Percentiles rank a stretch among this genome's conserved stretches.
Conservation (phyloP, 2,888 invertebrate genomes). For the Anorthoa munda region DNA sequence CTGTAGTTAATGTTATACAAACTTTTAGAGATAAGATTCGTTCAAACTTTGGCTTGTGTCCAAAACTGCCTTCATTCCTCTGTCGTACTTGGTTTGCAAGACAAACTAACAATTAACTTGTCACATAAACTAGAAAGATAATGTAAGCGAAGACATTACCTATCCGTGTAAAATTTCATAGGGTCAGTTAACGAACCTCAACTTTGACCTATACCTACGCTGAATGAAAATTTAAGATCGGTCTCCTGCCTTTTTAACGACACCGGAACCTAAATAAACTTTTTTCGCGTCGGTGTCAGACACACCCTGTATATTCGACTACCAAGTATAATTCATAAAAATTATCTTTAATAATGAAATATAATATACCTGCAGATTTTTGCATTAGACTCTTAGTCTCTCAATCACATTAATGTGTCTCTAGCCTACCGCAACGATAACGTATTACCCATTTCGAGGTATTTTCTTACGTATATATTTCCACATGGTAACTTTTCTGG, state of each 20-base stretch:
- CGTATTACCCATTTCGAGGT: no score
- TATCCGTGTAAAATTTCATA: background rate
- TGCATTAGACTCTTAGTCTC: no score
- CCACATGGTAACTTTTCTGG: no score
- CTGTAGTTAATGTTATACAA: slow-evolving; percentile 54
- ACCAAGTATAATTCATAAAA: no score
- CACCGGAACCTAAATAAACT: slow-evolving; percentile 14
- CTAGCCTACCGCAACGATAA: no score
- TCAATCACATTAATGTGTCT: no score
- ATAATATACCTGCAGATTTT: no score
- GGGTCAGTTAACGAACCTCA: slow-evolving; percentile 15
- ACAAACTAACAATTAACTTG: slow-evolving; percentile 44
- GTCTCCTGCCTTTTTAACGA: slow-evolving; percentile 11
- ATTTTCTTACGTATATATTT: no score
- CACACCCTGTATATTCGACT: no score
- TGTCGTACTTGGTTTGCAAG: slow-evolving; percentile 25
- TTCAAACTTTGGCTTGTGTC: slow-evolving; percentile 54
- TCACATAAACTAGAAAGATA: slow-evolving; percentile 33
- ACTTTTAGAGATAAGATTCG: slow-evolving; percentile 58
- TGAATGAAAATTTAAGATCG: slow-evolving; percentile 36
- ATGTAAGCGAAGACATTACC: background rate
- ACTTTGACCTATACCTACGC: slow-evolving; percentile 26
- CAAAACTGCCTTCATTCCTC: slow-evolving; percentile 44
- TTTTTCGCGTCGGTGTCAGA: no score
- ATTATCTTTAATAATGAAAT: no score